Conservation (phyloP, 2,888 invertebrate genomes). For the Pristionchus arcanus region DNA sequence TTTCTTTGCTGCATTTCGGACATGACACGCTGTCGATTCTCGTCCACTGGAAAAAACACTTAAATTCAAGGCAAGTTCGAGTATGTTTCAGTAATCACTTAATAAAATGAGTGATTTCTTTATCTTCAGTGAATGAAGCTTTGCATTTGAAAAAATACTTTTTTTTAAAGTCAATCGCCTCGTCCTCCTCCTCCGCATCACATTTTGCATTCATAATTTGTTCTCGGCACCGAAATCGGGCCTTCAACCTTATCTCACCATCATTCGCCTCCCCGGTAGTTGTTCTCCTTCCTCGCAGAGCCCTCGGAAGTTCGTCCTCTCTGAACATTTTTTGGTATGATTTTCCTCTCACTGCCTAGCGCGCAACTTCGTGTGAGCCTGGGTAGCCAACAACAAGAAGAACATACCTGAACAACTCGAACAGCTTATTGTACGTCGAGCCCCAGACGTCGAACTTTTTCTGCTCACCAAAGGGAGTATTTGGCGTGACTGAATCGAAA, state of each 20-base stretch:
- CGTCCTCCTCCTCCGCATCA: no score
- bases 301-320: conserved; percentile 37
- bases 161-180: no score
- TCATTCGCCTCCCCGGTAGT: not conserved
- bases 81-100: not conserved
- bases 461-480: conserved; percentile 45
- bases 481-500: not conserved
- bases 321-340: not conserved
- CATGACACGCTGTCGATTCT: conserved; percentile 9
- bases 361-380: no score
- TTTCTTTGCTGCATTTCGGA: conserved; percentile 39
- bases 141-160: not conserved
- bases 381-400: no score
- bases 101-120: not conserved
- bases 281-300: not conserved
- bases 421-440: conserved; percentile 50
- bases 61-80: no score
- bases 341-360: no score
- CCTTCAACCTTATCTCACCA: not conserved
- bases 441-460: conserved; percentile 51
- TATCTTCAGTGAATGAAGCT: no score
- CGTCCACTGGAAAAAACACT: conserved; percentile 11
- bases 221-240: no score
- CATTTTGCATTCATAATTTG: no score
- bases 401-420: conserved; percentile 13